Base-by-base conservation (phyloP, 1,140 invertebrate genomes). In the Drosophila obscura region DNA sequence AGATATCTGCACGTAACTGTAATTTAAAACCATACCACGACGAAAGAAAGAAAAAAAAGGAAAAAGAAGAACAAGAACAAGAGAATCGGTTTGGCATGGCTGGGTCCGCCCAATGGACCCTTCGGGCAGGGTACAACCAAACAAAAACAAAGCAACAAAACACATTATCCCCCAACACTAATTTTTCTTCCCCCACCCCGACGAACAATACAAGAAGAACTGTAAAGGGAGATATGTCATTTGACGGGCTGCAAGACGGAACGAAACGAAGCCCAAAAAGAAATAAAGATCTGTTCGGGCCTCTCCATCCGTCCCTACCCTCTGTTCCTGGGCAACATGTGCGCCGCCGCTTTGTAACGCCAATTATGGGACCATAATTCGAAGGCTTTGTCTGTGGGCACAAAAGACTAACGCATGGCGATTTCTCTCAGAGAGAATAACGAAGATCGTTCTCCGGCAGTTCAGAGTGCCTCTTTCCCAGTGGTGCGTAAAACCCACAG, bases 291-390 rank as follows among this genome's bases (percentile, higher is more conserved):
- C 41, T 26, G 35, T 16, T 7, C 8, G 26, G 50, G 43, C 13
- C 41, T 35, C 35, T 31, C 55, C 4, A 11, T 13, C n/a, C 57
- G 19, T 35, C 13, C 15, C 11, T 48, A 5, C 60, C 24, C 31
- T 52, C 48, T 39, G 24, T 13, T 50, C 8, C 35, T 8, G 65
- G 55, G 71, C 84, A 84, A 89, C 84, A 89, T 89, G 80, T 84
- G 84, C 80, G 71, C 85, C 50, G 45, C 28, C 55, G 71, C 64
- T 90, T 90, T 90, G 85, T 90, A 90, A 90, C 85, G 85, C 85
- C 85, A 90, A 90, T 90, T 90, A 90, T 90, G 85, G 85, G 73
- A 66, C 65, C 88, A 88, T 90, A 90, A 90, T 90, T 88, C 63
- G 73, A 90, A 80, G 77, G 66, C 80, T 90, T 90, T 90, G 88